These are phyloP conservation scores for Suricata suricatta DNA, from an alignment of 2,113 vertebrate species.

Conservation along the genomic window DNA sequence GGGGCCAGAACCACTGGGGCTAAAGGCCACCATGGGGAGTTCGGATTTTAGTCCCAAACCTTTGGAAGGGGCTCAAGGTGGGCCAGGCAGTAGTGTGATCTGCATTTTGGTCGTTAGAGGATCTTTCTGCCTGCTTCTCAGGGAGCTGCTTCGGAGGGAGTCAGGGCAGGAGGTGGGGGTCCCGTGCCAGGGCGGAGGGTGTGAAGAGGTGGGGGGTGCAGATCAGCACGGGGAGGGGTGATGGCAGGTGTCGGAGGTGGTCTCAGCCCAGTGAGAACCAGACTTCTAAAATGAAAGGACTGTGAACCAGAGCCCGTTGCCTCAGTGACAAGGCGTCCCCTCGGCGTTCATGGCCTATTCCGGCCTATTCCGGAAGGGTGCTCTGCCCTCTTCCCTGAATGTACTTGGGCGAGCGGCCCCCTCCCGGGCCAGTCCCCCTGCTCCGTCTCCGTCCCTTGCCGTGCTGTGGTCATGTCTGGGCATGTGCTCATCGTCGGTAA, in stretches of 20 bases:
- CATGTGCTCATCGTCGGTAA: background rate
- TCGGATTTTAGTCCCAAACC: background rate
- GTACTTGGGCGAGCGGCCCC: too few species aligned
- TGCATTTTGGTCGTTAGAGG: background rate
- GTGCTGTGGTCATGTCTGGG: background rate
- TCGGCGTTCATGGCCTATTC: too few species aligned
- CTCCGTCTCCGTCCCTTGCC: background rate
- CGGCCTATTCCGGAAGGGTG: background rate
- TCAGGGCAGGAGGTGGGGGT: background rate
- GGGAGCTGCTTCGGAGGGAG: background rate
- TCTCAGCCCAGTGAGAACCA: background rate
- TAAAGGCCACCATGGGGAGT: background rate
- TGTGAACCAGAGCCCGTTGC: background rate
- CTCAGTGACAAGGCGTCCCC: background rate
- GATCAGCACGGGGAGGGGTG: background rate
- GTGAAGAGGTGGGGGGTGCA: background rate
- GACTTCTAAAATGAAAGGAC: background rate
- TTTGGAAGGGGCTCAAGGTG: background rate
- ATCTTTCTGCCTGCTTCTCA: background rate
- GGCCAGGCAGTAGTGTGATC: background rate
- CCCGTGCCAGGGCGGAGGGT: background rate
- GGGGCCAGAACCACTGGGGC: background rate
- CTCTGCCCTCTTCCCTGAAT: too few species aligned
- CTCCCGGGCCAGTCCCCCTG: background rate
- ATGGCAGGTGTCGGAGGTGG: background rate